Conservation (phyloP, 2,888 invertebrate genomes). For the Eubasilissa splendida region DNA sequence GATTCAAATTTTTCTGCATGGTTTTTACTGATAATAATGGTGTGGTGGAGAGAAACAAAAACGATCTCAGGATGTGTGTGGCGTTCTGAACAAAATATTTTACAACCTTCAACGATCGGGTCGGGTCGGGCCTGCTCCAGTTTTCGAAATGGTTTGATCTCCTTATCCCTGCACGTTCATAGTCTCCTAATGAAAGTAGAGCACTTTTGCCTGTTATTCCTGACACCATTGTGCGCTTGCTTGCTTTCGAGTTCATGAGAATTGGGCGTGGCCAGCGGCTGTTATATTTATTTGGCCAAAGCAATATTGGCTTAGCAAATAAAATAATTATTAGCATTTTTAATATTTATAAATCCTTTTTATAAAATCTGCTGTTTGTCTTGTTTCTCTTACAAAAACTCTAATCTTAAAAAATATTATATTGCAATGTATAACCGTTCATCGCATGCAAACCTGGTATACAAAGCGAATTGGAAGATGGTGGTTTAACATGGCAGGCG, state of each 20-base stretch:
- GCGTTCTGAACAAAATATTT: not conserved
- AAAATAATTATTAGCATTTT: too few relatives aligned
- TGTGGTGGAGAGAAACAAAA: not conserved
- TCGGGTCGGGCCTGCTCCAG: conserved; percentile 30
- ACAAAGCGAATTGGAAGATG: conserved; percentile 51
- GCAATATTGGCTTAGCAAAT: too few relatives aligned
- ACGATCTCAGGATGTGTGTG: not conserved
- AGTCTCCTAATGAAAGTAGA: conserved; percentile 57
- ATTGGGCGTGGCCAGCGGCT: too few relatives aligned
- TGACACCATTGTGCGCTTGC: too few relatives aligned
- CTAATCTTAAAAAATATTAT: too few relatives aligned
- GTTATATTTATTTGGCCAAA: too few relatives aligned
- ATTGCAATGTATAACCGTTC: too few relatives aligned
- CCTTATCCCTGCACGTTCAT: conserved; percentile 45
- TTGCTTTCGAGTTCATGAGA: too few relatives aligned
- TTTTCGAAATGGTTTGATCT: not conserved
- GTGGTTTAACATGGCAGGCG: conserved; percentile 33
- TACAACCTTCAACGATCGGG: not conserved
- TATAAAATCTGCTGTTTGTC: too few relatives aligned
- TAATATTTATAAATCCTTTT: too few relatives aligned
- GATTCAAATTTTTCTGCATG: not conserved
- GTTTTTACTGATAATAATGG: too few relatives aligned
- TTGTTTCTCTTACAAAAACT: too few relatives aligned
- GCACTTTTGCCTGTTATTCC: conserved; percentile 48
- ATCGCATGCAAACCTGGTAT: conserved; percentile 42